Evolutionary conservation across 2,113 vertebrate species (phyloP), one percentile per base, ranked within the genome.

Genomic region (Haemorhous mexicanus): DNA sequence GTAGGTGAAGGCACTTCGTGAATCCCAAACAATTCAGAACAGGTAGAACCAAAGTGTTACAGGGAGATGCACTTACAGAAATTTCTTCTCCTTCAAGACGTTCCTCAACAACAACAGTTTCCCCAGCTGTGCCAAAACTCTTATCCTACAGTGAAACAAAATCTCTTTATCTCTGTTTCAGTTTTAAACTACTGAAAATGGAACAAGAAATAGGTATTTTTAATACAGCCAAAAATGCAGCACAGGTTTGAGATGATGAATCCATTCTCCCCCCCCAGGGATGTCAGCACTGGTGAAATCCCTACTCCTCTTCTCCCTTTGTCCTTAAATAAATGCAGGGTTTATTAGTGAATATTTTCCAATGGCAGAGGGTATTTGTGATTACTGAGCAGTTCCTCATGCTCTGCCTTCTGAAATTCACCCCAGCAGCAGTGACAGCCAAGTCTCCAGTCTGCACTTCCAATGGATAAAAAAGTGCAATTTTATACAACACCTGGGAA

Each of bases 51-150:
- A 41, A 75, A 91, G 68, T 11, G 11, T 66, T 85, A 52, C 17
- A 87, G 30, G 19, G 37, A 95, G 46, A 77, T 52, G 53, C 52
- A 99, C 99, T 95, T 97, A 99, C 99, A 84, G 99, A 99, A 68
- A 99, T 98, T 91, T 99, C 99, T 97, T 99, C 99, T 93, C 99
- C 99, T 87, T 99, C 99, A 28, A 99, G 98, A 33, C 99, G 98
- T 92, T 99, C 99, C 94, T 99, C 99, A 58, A 99, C 98, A 89
- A 99, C 99, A 86, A 99, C 96, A 0, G 98, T 99, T 89, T 99
- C 99, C 41, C 99, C 99, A 22, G 99, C 99, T 10, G 98, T 91
- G 88, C 99, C 99, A 86, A 99, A 99, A 11, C 98, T 97, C 94
- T 98, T 97, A 43, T 99, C 98, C 99, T 99, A 83, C 33, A 95